Conservation (phyloP, 2,797 vertebrate genomes). For the Crenichthys baileyi region DNA sequence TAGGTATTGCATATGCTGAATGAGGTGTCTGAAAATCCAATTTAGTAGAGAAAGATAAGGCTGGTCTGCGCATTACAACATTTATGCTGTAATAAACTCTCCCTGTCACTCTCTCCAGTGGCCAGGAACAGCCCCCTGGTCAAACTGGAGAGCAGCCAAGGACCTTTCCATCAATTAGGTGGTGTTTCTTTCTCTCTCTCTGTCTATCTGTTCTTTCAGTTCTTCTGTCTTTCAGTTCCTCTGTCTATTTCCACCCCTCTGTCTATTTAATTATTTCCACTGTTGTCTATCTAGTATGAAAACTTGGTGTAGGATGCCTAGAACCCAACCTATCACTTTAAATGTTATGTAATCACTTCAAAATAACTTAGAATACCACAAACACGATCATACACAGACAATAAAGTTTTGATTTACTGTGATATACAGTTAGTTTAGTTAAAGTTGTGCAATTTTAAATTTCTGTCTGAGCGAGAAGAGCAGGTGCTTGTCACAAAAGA, state of each 20-base stretch:
- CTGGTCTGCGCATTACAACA: conserved; percentile 7
- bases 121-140: conserved; percentile 71
- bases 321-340: conserved; percentile 22
- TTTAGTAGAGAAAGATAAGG: conserved; percentile 6
- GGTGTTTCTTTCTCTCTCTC: conserved; percentile 34
- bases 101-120: conserved; percentile 39
- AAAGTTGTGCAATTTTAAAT: conserved; percentile 14
- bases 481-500: conserved; percentile 26
- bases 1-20: not conserved
- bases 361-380: not conserved
- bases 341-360: conserved; percentile 20
- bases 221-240: conserved; percentile 24
- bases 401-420: not conserved
- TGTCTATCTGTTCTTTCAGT: conserved; percentile 47
- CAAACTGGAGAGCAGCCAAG: conserved; percentile 69
- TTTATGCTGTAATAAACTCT: conserved; percentile 27
- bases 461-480: conserved; percentile 15
- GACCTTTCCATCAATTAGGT: conserved; percentile 74
- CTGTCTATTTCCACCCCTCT: conserved; percentile 12
- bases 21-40: conserved; percentile 1
- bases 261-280: conserved; percentile 53
- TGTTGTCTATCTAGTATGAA: conserved; percentile 33
- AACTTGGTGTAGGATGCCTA: conserved; percentile 33
- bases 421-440: not conserved
- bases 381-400: not conserved